Percentiles rank a stretch among this genome's conserved stretches.
Conservation (phyloP, 2,888 invertebrate genomes). For the Chalcosyrphus nemorum region DNA sequence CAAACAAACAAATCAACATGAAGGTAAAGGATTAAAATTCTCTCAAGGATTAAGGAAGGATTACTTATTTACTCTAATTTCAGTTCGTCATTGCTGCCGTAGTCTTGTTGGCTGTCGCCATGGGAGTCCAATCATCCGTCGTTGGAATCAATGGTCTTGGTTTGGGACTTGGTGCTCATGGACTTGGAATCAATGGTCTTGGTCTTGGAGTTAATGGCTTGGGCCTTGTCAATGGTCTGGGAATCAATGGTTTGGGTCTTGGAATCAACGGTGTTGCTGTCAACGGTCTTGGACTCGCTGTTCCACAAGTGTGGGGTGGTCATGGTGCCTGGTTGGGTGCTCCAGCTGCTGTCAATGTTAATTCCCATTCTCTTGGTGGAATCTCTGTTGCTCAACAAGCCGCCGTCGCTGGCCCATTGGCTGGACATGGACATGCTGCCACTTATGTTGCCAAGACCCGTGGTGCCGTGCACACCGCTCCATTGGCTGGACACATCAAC, state of each 20-base stretch:
- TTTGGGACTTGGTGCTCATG: slow-evolving; percentile 45
- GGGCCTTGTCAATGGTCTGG: background rate
- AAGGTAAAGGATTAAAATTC: slow-evolving; percentile 44
- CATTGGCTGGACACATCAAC: slow-evolving; percentile 77
- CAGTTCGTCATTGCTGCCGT: slow-evolving; percentile 77
- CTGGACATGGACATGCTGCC: slow-evolving; percentile 79
- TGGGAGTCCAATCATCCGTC: slow-evolving; percentile 79
- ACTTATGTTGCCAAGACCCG: slow-evolving; percentile 79
- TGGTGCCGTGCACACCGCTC: slow-evolving; percentile 78
- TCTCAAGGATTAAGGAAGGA: too few species aligned
- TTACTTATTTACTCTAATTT: slow-evolving; percentile 2
- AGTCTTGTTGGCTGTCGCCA: slow-evolving; percentile 79
- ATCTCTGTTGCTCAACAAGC: slow-evolving; percentile 78
- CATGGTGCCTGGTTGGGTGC: slow-evolving; percentile 56
- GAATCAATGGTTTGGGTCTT: slow-evolving; percentile 46
- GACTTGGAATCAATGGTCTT: slow-evolving; percentile 40
- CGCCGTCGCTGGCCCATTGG: slow-evolving; percentile 74
- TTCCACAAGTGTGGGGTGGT: slow-evolving; percentile 43
- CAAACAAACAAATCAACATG: slow-evolving; percentile 41
- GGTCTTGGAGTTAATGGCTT: slow-evolving; percentile 53
- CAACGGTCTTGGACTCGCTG: background rate
- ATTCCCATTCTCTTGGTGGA: slow-evolving; percentile 75
- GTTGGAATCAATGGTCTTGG: slow-evolving; percentile 51
- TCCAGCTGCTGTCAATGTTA: slow-evolving; percentile 48
- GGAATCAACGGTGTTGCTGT: background rate